Conservation (phyloP, 2,797 vertebrate genomes). For the Emydoidea blandingii region DNA sequence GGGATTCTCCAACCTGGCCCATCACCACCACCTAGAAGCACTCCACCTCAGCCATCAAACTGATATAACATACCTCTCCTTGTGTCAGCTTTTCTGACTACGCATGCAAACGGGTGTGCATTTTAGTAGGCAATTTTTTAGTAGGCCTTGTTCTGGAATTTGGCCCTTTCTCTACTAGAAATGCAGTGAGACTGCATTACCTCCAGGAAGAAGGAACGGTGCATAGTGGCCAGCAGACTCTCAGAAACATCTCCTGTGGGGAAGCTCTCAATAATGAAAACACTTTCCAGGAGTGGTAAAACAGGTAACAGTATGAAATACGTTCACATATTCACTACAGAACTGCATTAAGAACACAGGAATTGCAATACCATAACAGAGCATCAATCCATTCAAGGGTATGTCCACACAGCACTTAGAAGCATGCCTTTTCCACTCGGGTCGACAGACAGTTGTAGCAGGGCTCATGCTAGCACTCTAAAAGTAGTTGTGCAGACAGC, state of each 20-base stretch:
- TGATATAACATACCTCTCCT: no score
- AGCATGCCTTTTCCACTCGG: neutral
- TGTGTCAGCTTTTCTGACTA: no score
- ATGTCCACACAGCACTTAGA: neutral
- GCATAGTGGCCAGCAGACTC: neutral
- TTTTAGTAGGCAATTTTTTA: neutral
- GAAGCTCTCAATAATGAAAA: neutral
- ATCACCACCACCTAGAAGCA: fast-evolving
- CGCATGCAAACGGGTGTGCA: neutral
- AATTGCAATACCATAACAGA: neutral
- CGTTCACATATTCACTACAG: neutral
- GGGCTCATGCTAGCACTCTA: neutral
- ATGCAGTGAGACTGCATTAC: neutral
- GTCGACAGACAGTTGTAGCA: no score
- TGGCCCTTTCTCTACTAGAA: neutral
- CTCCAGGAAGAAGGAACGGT: neutral
- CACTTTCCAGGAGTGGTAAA: neutral
- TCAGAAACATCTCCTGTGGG: neutral
- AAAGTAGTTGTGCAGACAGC: neutral
- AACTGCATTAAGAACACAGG: neutral
- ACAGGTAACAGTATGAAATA: neutral
- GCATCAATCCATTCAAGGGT: neutral
- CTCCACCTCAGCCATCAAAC: neutral
- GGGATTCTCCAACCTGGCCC: neutral
- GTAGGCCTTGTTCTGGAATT: neutral